Conservation (phyloP, 2,113 vertebrate genomes). For the Phaethornis superciliosus region DNA sequence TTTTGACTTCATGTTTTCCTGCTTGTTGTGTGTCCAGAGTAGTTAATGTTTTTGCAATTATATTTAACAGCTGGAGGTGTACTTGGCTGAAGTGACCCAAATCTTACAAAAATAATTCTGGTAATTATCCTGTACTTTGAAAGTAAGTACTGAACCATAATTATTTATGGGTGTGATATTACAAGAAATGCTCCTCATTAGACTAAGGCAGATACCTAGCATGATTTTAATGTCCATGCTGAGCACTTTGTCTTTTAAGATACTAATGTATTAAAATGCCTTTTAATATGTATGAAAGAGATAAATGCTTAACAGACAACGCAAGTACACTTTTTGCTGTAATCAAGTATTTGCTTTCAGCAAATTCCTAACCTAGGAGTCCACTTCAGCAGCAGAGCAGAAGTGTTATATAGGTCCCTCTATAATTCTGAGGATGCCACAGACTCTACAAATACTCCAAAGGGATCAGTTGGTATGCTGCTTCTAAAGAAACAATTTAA, state of each 20-base stretch:
- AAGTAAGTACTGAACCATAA: constrained; percentile 53
- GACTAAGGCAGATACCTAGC: neutral
- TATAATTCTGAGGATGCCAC: neutral
- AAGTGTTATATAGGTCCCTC: neutral
- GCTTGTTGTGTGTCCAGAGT: neutral
- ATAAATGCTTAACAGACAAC: neutral
- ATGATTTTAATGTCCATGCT: neutral
- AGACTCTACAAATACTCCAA: neutral
- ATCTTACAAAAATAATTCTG: constrained; percentile 60
- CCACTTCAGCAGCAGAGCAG: neutral
- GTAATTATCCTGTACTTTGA: constrained; percentile 58
- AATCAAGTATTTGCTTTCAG: neutral
- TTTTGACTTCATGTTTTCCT: constrained; percentile 15
- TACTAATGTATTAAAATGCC: neutral
- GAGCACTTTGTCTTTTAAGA: neutral
- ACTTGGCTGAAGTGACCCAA: constrained; percentile 62
- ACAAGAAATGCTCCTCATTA: neutral
- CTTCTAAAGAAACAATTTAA: constrained; percentile 35
- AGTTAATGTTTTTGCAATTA: constrained; percentile 54
- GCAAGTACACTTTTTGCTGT: neutral
- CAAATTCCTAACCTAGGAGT: neutral
- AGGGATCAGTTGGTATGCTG: neutral
- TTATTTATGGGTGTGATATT: constrained; percentile 56
- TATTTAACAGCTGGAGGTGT: constrained; percentile 27
- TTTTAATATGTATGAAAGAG: neutral